A percentile compares a stretch with the other conserved stretches of the same genome.
These are phyloP conservation scores for Tubiluchus corallicola DNA, from an alignment of 2,888 invertebrate species.

Conservation along the genomic window DNA sequence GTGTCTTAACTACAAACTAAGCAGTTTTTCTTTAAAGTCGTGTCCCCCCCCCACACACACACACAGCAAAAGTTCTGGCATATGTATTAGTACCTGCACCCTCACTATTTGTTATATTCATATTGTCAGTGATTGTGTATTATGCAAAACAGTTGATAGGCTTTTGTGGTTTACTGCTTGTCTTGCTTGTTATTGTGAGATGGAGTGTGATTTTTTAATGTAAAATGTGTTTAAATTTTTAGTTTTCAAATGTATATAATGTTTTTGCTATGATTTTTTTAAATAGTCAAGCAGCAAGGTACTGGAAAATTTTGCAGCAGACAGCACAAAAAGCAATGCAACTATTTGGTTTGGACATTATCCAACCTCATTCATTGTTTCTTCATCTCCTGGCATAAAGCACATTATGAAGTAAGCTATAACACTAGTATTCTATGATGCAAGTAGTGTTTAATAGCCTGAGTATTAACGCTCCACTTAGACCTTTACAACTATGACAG, in stretches of 20 bases:
- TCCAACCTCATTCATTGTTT: slow-evolving; percentile 65
- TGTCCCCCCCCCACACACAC: too few species aligned
- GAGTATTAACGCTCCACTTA: too few species aligned
- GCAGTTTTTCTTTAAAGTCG: too few species aligned
- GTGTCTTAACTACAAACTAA: too few species aligned
- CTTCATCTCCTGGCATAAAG: slow-evolving; percentile 31
- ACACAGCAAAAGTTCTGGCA: too few species aligned
- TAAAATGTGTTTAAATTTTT: neutral
- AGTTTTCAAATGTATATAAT: neutral
- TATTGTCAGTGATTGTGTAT: too few species aligned
- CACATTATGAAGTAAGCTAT: slow-evolving; percentile 17
- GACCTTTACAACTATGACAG: too few species aligned
- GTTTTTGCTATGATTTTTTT: neutral
- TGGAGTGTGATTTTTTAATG: slow-evolving; percentile 11
- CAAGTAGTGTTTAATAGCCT: neutral
- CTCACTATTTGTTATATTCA: too few species aligned
- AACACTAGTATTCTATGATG: neutral
- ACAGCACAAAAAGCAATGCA: slow-evolving; percentile 33
- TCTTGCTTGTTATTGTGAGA: too few species aligned
- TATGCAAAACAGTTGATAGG: too few species aligned
- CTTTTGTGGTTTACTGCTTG: too few species aligned
- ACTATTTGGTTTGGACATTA: slow-evolving; percentile 75
- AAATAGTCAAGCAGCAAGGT: slow-evolving; percentile 21
- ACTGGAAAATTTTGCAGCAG: slow-evolving; percentile 35
- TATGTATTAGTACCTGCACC: too few species aligned